Evolutionary conservation across 2,113 vertebrate species (phyloP), one percentile per base, ranked within the genome.

Genomic region (Charadrius vociferus): DNA sequence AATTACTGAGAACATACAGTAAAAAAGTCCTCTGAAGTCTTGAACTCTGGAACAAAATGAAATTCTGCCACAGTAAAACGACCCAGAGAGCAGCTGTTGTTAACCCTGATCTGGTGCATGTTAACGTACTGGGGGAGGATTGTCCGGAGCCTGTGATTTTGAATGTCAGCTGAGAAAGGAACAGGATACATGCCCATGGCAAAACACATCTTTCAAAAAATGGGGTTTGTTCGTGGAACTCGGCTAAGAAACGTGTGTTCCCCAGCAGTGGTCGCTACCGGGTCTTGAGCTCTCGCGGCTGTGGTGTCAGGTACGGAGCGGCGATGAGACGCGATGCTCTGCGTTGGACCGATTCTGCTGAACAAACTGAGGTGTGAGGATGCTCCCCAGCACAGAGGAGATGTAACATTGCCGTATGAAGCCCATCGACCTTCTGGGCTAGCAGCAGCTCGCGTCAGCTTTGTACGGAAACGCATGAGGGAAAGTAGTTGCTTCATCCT

Each of bases 381-480:
- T 23, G 52, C 50, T 65, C 65, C 83, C 93, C 68, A 19, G 3
- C 30, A 7, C 8, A 21, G 84, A 36, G 34, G 4, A 32, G 34
- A 4, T 12, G 45, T 8, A 41, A 34, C 70, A 20, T 26, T 61
- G 52, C 0, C 21, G 59, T 68, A 6, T 1, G 7, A 27, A 72
- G 41, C 91, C 53, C 39, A 2, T 36, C 77, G 77, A 66, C 95
- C 81, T 62, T 36, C 89, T 62, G 83, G 34, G 92, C 92, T n/a
- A 32, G 61, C 93, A 86, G 94, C 96, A 88, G 92, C 80, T 66
- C 71, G 92, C 93, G 81, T 29, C 94, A 75, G 95, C 95, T 90
- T 36, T 29, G 11, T 55, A 93, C 93, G 77, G 86, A 59, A 65
- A 81, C 5, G 68, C 47, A 3, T n/a, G 32, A 15, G 73, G 94